Base-by-base conservation (phyloP, 2,113 vertebrate species). In the Leucopternis melanops region DNA sequence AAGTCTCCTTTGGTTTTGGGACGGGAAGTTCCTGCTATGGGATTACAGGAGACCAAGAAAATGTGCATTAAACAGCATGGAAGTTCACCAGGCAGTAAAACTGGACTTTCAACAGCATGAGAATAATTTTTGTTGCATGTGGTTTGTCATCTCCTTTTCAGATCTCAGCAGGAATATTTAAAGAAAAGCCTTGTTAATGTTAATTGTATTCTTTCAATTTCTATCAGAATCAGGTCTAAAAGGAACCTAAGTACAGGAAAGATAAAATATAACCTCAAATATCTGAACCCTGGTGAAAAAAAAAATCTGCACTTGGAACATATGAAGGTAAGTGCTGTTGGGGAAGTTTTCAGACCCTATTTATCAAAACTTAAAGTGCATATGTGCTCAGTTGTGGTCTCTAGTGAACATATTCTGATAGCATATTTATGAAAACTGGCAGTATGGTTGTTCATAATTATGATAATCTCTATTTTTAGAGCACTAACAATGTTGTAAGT, bases 141-240 rank as follows among this genome's bases (percentile, higher is more conserved):
- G n/a, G 67, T 83, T 93, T 96, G 59, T 92, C 90, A 88, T 90
- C 67, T 82, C 71, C 45, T 13, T 84, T 95, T 92, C 58, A 85
- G 29, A 92, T 77, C 85, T 73, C 75, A 81, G 65, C 36, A 71
- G 83, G 69, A 92, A n/a, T 77, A 78, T 86, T 91, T 88, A 63
- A 87, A 89, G 65, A 70, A 83, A 70, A 90, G 26, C n/a, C 42
- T 54, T 82, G 29, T 47, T 65, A 79, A 74, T 45, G 11, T 67
- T 90, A 62, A 79, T 50, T 61, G 10, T 31, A 26, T 52, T 94
- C 16, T 92, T 95, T 79, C 36, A 10, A 1, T 85, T 91, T 88
- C 49, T 50, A 1, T 55, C 16, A 69, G n/a, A 65, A 70, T 62
- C 29, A 65, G 13, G 18, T 71, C 50, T 92, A 67, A 89, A 79